These are phyloP conservation scores for Trichonephila clavipes DNA, from an alignment of 1,140 invertebrate genomes.

Conservation along the genomic window DNA sequence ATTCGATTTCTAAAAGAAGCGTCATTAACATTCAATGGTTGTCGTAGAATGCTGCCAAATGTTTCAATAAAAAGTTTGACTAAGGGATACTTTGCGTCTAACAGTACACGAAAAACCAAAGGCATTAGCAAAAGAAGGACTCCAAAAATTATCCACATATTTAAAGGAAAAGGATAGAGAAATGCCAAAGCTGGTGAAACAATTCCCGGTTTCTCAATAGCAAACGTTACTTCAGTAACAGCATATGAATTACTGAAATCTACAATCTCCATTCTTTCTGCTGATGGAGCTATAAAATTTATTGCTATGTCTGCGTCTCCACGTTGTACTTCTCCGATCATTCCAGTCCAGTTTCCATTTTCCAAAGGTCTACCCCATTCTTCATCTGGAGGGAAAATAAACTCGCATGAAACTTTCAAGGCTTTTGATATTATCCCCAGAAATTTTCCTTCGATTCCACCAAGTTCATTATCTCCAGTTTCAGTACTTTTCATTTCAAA, in stretches of 20 bases:
- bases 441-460: conserved; percentile 23
- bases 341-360: conserved; percentile 32
- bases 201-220: conserved; percentile 13
- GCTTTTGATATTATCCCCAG: not conserved
- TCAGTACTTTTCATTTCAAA: not conserved
- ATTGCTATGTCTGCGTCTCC: conserved; percentile 30
- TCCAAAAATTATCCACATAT: not conserved
- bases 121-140: not conserved
- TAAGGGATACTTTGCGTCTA: not conserved
- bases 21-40: not conserved
- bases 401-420: not conserved
- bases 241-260: conserved; percentile 27
- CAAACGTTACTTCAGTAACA: not conserved
- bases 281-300: not conserved
- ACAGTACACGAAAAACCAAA: not conserved
- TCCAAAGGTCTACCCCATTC: conserved; percentile 21
- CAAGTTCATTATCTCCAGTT: not conserved
- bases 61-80: not conserved
- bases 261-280: not conserved
- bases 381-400: conserved; percentile 11
- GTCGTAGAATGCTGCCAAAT: conserved; percentile 28
- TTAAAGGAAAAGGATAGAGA: not conserved
- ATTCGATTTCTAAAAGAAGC: not conserved
- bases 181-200: conserved; percentile 3
- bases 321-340: not conserved